Evolutionary conservation across 2,113 vertebrate species (phyloP).

Genomic region (Alligator mississippiensis): DNA sequence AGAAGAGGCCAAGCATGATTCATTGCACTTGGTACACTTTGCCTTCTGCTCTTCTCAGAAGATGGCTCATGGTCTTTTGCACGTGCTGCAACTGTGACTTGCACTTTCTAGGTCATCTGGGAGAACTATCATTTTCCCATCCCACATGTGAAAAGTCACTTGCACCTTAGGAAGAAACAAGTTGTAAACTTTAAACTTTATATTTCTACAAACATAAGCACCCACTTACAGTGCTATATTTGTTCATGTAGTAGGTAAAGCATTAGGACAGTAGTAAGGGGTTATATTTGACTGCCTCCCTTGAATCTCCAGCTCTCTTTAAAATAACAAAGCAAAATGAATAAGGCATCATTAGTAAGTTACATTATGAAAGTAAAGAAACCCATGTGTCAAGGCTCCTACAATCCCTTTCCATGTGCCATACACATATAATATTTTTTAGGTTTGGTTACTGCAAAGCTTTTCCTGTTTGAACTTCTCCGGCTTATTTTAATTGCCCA

Average conservation of each 20-base stretch:
- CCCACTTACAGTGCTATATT: background rate
- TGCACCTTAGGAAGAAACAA: background rate
- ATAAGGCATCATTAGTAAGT: fast-evolving
- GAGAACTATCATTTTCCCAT: background rate
- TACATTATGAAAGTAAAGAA: fast-evolving
- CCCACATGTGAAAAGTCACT: fast-evolving
- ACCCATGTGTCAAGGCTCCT: fast-evolving
- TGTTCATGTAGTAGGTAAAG: background rate
- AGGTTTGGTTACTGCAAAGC: background rate
- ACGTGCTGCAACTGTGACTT: background rate
- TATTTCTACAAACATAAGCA: too few relatives aligned
- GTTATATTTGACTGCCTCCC: fast-evolving
- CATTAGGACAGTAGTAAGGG: background rate
- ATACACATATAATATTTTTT: fast-evolving
- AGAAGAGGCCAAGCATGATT: fast-evolving
- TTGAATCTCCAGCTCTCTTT: background rate
- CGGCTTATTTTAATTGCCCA: too few relatives aligned
- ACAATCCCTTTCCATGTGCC: fast-evolving
- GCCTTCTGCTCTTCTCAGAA: background rate
- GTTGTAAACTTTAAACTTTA: too few relatives aligned
- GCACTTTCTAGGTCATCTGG: background rate
- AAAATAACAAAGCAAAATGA: fast-evolving
- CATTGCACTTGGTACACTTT: constrained; percentile 78
- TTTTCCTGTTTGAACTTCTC: background rate
- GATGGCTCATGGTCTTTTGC: constrained; percentile 68